Evolutionary conservation across 2,113 vertebrate species (phyloP).

Genomic region (Zosterops hypoxanthus): DNA sequence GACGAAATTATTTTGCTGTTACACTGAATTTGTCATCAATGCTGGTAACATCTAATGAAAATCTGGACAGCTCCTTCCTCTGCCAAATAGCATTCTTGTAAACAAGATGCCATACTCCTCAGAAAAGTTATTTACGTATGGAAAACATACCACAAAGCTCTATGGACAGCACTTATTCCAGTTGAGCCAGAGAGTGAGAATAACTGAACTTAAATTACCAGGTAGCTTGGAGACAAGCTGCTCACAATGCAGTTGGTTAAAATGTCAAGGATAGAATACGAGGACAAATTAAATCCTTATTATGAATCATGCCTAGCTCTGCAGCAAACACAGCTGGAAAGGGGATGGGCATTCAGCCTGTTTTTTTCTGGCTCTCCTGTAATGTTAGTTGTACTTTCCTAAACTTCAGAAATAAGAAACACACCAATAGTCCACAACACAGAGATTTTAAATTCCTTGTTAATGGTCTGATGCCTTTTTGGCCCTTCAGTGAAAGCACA

Average conservation of each 20-base stretch:
- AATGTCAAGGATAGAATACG: neutral
- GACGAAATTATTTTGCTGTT: neutral
- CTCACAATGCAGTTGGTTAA: neutral
- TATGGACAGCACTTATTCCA: neutral
- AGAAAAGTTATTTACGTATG: neutral
- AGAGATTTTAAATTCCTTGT: neutral
- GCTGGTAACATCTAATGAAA: neutral
- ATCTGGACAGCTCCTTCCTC: neutral
- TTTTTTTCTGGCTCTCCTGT: neutral
- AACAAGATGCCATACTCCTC: neutral
- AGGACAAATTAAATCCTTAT: neutral
- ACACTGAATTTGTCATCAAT: neutral
- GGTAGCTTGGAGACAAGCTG: neutral
- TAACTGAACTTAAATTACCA: neutral
- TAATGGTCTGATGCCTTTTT: neutral
- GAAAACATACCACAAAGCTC: neutral
- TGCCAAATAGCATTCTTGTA: neutral
- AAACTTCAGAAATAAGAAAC: neutral
- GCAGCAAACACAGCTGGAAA: neutral
- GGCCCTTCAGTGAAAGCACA: neutral
- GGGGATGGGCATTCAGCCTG: neutral
- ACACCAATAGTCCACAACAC: neutral
- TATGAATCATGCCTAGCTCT: neutral
- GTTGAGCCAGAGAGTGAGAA: neutral
- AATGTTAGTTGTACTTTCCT: neutral